A percentile compares a stretch with the other conserved stretches of the same genome.
Conservation (phyloP, 2,797 vertebrate species). For the Ibycter americanus region DNA sequence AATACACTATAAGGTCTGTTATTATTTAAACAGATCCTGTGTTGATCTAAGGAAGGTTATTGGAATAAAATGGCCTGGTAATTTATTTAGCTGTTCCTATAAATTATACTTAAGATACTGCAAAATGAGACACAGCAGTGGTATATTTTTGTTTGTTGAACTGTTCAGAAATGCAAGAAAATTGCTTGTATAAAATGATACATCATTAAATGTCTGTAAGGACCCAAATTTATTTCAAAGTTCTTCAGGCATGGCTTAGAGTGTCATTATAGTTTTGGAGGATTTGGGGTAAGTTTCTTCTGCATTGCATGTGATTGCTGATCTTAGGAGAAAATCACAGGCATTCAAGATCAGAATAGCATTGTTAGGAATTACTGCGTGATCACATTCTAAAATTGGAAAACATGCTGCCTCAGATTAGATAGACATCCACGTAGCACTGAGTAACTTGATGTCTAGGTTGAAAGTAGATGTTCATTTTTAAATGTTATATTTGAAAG, state of each 20-base stretch:
- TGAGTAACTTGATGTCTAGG: not conserved
- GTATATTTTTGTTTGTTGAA: not conserved
- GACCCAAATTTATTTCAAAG: slow-evolving; percentile 23
- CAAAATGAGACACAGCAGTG: not conserved
- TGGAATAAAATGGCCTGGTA: not conserved
- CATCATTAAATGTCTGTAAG: slow-evolving; percentile 31
- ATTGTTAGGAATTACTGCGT: not conserved
- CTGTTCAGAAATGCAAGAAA: not conserved
- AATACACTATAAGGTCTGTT: not conserved
- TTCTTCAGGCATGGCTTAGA: not conserved
- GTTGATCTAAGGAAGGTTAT: not conserved
- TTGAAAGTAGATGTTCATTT: not conserved
- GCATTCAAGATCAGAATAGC: not conserved
- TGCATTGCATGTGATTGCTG: not conserved
- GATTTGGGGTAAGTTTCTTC: not conserved
- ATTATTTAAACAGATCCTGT: not conserved
- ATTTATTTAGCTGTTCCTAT: not conserved
- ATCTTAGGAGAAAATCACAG: not conserved
- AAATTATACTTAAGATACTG: not conserved
- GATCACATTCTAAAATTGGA: not conserved
- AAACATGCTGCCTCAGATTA: not conserved
- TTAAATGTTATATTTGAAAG: not conserved
- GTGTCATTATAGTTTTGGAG: not conserved
- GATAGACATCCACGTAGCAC: fast-evolving
- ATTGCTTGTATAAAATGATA: slow-evolving; percentile 8